These are phyloP conservation scores for Smutsia gigantea DNA, from an alignment of 2,797 vertebrate species.

Conservation along the genomic window DNA sequence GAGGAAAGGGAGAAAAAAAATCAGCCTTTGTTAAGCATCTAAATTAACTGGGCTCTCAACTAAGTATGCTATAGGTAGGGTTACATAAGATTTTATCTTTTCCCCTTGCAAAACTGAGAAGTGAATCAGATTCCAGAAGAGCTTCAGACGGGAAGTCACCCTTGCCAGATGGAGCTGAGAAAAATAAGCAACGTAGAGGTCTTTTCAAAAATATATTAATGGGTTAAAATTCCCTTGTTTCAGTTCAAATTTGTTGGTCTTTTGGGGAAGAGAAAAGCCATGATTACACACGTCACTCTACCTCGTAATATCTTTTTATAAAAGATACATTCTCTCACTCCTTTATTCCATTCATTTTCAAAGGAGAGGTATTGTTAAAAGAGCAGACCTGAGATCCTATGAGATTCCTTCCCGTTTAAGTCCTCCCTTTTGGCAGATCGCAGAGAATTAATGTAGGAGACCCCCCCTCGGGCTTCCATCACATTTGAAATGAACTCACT, in stretches of 20 bases:
- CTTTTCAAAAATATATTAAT: background rate
- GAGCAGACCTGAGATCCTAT: background rate
- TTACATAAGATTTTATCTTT: background rate
- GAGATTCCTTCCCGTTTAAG: background rate
- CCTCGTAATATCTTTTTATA: background rate
- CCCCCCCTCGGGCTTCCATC: background rate
- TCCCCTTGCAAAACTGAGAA: background rate
- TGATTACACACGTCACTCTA: background rate
- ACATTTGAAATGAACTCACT: constrained; percentile 4
- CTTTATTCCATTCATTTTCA: constrained; percentile 1
- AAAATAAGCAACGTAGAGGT: background rate
- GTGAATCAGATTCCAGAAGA: background rate
- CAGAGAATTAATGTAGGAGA: background rate
- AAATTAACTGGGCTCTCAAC: background rate
- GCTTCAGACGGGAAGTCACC: background rate
- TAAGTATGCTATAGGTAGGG: background rate
- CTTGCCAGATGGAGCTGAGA: background rate
- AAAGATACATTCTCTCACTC: background rate
- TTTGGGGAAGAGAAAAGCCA: background rate
- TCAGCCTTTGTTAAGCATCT: background rate
- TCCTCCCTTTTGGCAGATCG: background rate
- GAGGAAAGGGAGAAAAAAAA: background rate
- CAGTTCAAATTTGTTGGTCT: background rate
- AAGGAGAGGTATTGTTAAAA: background rate
- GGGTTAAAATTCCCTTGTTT: constrained; percentile 18